Base-by-base conservation (phyloP, 2,797 vertebrate species). In the Hephaestus fuliginosus region DNA sequence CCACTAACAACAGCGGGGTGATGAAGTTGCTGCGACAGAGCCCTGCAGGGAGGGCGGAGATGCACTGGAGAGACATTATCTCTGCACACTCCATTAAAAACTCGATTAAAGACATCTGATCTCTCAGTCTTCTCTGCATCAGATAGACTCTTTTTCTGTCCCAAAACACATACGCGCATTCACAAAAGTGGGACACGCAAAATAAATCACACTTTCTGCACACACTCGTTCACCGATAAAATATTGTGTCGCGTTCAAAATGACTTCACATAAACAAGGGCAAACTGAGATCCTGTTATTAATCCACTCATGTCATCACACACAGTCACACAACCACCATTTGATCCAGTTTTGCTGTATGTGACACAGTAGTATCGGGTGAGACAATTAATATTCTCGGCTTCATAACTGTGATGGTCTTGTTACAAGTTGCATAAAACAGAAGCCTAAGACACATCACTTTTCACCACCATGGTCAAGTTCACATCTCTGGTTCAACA, bases 21-120 rank as follows among this genome's bases (percentile, higher is more conserved):
- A 61, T 6, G 43, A 28, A 41, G 62, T 69, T 15, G 43, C 49
- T 53, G 75, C 55, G 70, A 84, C 74, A 20, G 41, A 70, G 63
- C 76, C 83, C 82, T 74, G 62, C 75, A 83, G 83, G 46, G 0
- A 83, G 75, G 90, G 86, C 1, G 76, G 77, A 66, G 83, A 76
- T 30, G 3, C 65, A 33, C 17, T 79, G 30, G 46, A 60, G 58
- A 66, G 14, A 73, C 69, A 20, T 84, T 57, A 68, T 70, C 44
- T 62, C 41, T 62, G 18, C 67, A 77, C 51, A 69, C 3, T 41
- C 30, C 46, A 66, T 81, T 73, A 61, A 72, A 88, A 56, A 48
- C 7, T 57, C 25, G 28, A 60, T 81, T 22, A 41, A 74, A 65
- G 20, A 74, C 60, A 52, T 62, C 20, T 9, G 17, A 61, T 46